phyloP scores from a whole-genome alignment of 1,140 invertebrate species.

The Tetramorium parvispinum region DNA sequence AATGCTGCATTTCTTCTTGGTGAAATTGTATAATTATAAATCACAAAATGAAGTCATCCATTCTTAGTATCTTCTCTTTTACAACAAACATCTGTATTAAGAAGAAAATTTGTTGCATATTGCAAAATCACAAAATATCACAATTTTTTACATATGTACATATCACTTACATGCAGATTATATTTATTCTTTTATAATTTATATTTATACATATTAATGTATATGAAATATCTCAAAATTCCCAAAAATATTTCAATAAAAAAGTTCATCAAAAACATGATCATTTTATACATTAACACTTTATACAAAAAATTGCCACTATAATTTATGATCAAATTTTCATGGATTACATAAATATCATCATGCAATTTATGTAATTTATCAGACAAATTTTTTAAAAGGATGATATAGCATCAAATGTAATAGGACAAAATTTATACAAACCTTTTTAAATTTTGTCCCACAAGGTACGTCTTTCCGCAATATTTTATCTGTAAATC shows the following conservation, averaged over 20 bases:
- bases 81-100: background rate
- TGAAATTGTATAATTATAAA: background rate
- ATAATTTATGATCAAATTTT: background rate
- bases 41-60: background rate
- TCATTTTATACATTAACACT: too few species aligned
- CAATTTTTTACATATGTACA: background rate
- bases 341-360: background rate
- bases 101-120: background rate
- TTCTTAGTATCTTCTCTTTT: background rate
- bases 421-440: background rate
- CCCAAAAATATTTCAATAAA: background rate
- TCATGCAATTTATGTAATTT: background rate
- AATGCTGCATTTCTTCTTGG: background rate
- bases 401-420: background rate
- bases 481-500: conserved; percentile 1
- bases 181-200: background rate
- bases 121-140: background rate
- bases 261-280: too few species aligned
- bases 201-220: too few species aligned
- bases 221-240: too few species aligned
- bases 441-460: conserved; percentile 35
- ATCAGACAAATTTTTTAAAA: background rate
- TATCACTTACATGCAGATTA: background rate
- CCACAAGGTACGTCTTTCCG: conserved; percentile 20
- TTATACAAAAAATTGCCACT: background rate